Conservation (phyloP, 2,797 vertebrate species). For the Artibeus jamaicensis region DNA sequence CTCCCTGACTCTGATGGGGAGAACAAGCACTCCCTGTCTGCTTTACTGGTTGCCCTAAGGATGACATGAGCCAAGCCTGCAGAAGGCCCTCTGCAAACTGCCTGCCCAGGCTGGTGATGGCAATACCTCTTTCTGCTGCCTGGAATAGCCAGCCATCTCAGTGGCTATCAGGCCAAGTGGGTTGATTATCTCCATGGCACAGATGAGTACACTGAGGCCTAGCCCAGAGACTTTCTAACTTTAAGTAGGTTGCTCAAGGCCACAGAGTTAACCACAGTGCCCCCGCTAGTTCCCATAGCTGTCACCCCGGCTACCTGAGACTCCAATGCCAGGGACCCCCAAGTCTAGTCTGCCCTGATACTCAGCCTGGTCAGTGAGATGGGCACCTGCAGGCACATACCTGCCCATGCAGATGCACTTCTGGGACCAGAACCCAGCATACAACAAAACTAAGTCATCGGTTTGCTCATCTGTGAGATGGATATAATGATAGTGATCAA, state of each 20-base stretch:
- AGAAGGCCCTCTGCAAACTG: neutral
- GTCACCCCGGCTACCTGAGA: neutral
- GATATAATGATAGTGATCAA: neutral
- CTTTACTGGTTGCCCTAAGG: neutral
- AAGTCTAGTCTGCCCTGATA: neutral
- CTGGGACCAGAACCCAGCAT: neutral
- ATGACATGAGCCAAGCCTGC: neutral
- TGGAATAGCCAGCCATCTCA: neutral
- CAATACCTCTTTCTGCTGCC: neutral
- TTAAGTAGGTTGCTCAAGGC: neutral
- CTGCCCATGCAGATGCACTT: neutral
- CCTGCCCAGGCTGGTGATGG: too few species aligned
- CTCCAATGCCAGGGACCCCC: neutral
- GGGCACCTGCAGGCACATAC: neutral
- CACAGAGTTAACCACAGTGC: neutral
- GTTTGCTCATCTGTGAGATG: neutral
- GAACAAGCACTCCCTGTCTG: neutral
- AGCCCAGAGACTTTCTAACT: neutral
- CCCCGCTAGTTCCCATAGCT: neutral
- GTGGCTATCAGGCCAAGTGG: neutral
- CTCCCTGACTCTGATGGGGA: neutral
- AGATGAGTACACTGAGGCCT: neutral
- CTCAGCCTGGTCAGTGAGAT: neutral
- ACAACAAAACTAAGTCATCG: neutral
- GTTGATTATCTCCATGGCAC: neutral